phyloP scores from a whole-genome alignment of 2,888 invertebrate species.

The Pteria penguin region DNA sequence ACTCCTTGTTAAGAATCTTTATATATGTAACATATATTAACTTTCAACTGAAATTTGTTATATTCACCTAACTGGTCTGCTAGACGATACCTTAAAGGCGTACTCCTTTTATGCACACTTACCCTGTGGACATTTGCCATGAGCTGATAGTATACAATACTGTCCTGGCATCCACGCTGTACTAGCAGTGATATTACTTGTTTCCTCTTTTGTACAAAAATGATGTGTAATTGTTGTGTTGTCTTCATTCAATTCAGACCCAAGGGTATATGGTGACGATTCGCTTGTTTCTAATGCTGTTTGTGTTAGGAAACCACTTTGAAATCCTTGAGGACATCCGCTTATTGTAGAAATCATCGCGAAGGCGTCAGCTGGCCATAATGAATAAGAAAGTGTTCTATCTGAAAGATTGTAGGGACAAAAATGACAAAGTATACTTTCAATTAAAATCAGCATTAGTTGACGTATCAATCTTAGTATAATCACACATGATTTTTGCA shows the following conservation, averaged over 20 bases:
- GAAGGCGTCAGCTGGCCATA: slow-evolving; percentile 22
- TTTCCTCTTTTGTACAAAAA: slow-evolving; percentile 24
- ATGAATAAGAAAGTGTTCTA: neutral
- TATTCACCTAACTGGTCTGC: too few relatives aligned
- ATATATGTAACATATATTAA: too few relatives aligned
- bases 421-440: too few relatives aligned
- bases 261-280: neutral
- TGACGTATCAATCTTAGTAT: neutral
- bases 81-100: too few relatives aligned
- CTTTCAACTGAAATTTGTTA: too few relatives aligned
- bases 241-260: neutral
- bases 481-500: neutral
- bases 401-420: too few relatives aligned
- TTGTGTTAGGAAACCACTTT: slow-evolving; percentile 1
- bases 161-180: slow-evolving; percentile 28
- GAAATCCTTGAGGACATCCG: slow-evolving; percentile 25
- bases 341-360: neutral
- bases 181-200: neutral
- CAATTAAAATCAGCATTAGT: too few relatives aligned
- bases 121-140: slow-evolving; percentile 27
- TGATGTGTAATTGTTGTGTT: neutral
- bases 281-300: neutral
- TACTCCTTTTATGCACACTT: too few relatives aligned
- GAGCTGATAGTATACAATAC: slow-evolving; percentile 12
- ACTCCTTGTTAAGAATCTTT: too few relatives aligned